Percentiles rank a stretch among this genome's conserved stretches.
phyloP scores from a whole-genome alignment of 2,113 vertebrate genomes.

The Corydoras sp. region DNA sequence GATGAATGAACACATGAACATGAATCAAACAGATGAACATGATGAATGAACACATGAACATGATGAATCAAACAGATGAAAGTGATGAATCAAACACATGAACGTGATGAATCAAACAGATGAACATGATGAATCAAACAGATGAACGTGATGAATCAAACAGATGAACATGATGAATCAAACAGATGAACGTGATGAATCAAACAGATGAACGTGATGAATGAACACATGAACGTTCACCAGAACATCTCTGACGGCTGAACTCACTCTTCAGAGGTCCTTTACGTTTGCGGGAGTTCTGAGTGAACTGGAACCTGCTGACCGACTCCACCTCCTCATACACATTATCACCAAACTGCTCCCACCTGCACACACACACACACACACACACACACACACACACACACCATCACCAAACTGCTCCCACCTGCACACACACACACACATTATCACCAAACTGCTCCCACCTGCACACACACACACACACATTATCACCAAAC shows the following conservation, averaged over 20 bases:
- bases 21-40: too few relatives aligned
- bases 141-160: too few relatives aligned
- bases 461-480: too few relatives aligned
- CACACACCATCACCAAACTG: too few relatives aligned
- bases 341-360: constrained; percentile 53
- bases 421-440: too few relatives aligned
- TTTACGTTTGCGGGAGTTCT: constrained; percentile 53
- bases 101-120: too few relatives aligned
- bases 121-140: too few relatives aligned
- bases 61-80: background rate
- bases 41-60: background rate
- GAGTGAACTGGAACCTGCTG: constrained; percentile 43
- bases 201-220: background rate
- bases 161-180: background rate
- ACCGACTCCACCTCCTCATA: constrained; percentile 63
- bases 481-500: too few relatives aligned
- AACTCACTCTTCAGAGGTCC: constrained; percentile 58
- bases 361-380: background rate
- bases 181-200: too few relatives aligned
- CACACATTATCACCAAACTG: too few relatives aligned
- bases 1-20: too few relatives aligned
- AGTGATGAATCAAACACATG: too few relatives aligned
- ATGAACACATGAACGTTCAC: background rate
- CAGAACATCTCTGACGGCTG: background rate
- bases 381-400: background rate